phyloP scores from a whole-genome alignment of 2,888 invertebrate species.

The Meliscaeva auricollis region DNA sequence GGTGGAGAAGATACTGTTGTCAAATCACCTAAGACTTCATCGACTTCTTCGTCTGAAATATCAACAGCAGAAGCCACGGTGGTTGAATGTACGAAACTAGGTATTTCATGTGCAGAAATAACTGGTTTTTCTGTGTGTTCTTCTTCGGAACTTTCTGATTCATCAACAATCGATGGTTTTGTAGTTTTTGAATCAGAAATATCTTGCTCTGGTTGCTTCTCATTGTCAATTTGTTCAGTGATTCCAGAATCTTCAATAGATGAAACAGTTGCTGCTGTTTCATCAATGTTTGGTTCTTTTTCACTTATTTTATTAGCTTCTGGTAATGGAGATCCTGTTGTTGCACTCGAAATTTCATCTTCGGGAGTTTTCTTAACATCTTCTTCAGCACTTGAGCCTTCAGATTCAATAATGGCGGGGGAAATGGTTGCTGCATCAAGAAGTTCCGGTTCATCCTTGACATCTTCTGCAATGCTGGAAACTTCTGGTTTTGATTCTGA shows the following conservation, averaged over 20 bases:
- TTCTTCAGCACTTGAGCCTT: conserved; percentile 66
- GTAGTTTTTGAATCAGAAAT: conserved; percentile 33
- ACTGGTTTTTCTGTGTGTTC: neutral
- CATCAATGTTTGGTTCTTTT: neutral
- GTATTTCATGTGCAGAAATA: neutral
- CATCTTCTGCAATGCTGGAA: conserved; percentile 22
- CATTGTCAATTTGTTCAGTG: neutral
- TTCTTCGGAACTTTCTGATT: neutral
- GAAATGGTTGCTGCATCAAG: conserved; percentile 20
- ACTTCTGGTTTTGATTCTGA: conserved; percentile 33
- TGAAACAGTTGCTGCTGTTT: neutral
- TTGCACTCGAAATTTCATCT: conserved; percentile 23
- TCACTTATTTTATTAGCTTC: neutral
- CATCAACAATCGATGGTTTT: neutral
- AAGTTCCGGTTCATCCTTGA: conserved; percentile 16
- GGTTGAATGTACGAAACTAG: neutral
- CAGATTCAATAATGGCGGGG: neutral
- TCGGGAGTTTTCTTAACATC: neutral
- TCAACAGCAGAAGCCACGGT: conserved; percentile 38
- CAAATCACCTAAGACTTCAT: conserved; percentile 31
- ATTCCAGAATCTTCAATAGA: neutral
- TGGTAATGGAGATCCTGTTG: conserved; percentile 14
- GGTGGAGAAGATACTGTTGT: neutral
- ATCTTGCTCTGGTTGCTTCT: conserved; percentile 22
- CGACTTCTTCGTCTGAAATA: neutral